These are phyloP conservation scores for Gnatocerus cornutus DNA, from an alignment of 2,888 invertebrate genomes.

Conservation along the genomic window DNA sequence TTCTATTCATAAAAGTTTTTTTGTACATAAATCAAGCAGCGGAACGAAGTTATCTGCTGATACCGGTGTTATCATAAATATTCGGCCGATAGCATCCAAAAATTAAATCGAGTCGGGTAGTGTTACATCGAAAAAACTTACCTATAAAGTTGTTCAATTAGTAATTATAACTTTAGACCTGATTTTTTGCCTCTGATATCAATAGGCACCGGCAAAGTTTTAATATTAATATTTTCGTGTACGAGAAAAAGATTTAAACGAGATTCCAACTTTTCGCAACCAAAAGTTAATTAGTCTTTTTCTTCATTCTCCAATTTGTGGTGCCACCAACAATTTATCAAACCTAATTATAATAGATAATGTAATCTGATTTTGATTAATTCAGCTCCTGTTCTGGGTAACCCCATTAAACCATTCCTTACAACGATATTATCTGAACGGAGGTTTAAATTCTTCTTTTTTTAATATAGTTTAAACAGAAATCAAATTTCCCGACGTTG, in stretches of 20 bases:
- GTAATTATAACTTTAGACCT: slow-evolving; percentile 6
- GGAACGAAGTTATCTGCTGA: no score
- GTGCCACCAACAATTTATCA: not conserved
- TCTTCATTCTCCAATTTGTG: not conserved
- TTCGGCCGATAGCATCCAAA: no score
- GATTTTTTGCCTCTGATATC: no score
- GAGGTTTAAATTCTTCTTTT: slow-evolving; percentile 6
- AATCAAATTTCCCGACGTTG: not conserved
- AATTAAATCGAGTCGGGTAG: no score
- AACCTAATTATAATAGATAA: slow-evolving; percentile 26
- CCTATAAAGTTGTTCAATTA: slow-evolving; percentile 7
- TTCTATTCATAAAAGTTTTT: no score
- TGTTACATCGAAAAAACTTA: slow-evolving; percentile 11
- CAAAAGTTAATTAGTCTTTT: slow-evolving; percentile 6
- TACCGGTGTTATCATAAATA: no score
- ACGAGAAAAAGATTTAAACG: no score
- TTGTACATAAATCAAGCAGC: no score
- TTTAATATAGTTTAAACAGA: not conserved
- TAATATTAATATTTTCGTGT: no score
- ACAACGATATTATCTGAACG: slow-evolving; percentile 1
- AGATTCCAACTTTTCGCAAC: not conserved
- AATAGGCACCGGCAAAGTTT: no score
- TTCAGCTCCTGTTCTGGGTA: slow-evolving; percentile 10
- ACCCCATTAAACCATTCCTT: slow-evolving; percentile 7
- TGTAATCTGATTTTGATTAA: slow-evolving; percentile 32